These are phyloP conservation scores for Malacoctenus gilli DNA, from an alignment of 2,797 vertebrate genomes.

Conservation along the genomic window DNA sequence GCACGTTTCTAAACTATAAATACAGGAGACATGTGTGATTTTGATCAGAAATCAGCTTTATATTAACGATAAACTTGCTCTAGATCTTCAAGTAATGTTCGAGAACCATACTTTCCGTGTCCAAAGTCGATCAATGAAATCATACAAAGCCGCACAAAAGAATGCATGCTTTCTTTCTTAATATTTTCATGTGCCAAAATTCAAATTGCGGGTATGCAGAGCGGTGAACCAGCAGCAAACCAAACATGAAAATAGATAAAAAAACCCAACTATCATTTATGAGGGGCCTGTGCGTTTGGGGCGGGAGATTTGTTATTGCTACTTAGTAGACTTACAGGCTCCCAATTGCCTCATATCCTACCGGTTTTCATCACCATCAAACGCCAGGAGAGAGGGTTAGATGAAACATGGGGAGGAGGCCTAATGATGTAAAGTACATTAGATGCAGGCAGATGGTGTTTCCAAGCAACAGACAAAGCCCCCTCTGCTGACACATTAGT, in stretches of 20 bases:
- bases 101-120: no score
- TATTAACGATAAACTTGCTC: no score
- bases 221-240: background rate
- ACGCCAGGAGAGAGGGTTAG: conserved; percentile 45
- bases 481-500: conserved; percentile 74
- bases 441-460: conserved; percentile 78
- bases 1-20: background rate
- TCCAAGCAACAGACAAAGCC: conserved; percentile 80
- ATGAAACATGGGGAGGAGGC: conserved; percentile 43
- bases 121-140: no score
- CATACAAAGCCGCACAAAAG: no score
- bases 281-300: conserved; percentile 12
- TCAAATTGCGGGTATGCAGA: conserved; percentile 8
- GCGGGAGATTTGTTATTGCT: conserved; percentile 52
- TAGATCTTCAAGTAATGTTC: no score
- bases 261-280: background rate
- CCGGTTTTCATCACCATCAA: conserved; percentile 67
- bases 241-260: conserved; percentile 12
- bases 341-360: conserved; percentile 61
- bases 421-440: conserved; percentile 79
- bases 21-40: no score
- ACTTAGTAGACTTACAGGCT: conserved; percentile 39
- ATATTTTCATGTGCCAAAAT: conserved; percentile 4
- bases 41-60: no score
- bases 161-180: background rate